Evolutionary conservation across 2,888 invertebrate genomes (phyloP).

Genomic region (Eupithecia subumbrata): DNA sequence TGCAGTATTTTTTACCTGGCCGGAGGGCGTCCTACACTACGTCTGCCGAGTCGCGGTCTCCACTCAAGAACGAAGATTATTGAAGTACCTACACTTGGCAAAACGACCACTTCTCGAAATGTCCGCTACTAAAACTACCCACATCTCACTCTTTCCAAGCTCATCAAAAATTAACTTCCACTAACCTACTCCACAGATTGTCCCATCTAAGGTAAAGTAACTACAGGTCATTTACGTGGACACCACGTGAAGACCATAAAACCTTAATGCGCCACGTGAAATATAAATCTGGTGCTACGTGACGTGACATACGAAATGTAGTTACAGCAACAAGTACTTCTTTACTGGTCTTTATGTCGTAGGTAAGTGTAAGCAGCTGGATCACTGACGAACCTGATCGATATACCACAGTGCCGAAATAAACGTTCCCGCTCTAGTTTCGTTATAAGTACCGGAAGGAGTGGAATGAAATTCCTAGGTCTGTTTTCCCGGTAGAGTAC

Average conservation of each 20-base stretch:
- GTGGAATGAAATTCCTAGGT: no score
- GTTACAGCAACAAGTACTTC: constrained; percentile 17
- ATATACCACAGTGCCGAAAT: no score
- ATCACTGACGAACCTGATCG: neutral
- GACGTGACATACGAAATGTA: constrained; percentile 5
- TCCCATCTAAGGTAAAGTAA: neutral
- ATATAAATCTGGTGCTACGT: constrained; percentile 16
- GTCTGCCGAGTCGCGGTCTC: no score
- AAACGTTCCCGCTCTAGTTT: no score
- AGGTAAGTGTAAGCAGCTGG: neutral
- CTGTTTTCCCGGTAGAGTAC: no score
- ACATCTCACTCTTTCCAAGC: neutral
- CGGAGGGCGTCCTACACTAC: no score
- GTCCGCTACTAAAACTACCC: neutral
- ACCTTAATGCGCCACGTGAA: constrained; percentile 15
- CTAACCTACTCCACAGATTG: neutral
- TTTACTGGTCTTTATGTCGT: neutral
- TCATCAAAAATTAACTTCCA: neutral
- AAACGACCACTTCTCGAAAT: neutral
- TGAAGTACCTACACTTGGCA: neutral
- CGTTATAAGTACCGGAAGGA: no score
- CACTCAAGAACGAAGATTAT: neutral
- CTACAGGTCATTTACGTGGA: neutral
- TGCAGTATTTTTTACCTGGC: no score
- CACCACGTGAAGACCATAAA: constrained; percentile 5